Evolutionary conservation across 2,888 invertebrate species (phyloP), one percentile per base, ranked within the genome.

Genomic region (Melinaea marsaeus): DNA sequence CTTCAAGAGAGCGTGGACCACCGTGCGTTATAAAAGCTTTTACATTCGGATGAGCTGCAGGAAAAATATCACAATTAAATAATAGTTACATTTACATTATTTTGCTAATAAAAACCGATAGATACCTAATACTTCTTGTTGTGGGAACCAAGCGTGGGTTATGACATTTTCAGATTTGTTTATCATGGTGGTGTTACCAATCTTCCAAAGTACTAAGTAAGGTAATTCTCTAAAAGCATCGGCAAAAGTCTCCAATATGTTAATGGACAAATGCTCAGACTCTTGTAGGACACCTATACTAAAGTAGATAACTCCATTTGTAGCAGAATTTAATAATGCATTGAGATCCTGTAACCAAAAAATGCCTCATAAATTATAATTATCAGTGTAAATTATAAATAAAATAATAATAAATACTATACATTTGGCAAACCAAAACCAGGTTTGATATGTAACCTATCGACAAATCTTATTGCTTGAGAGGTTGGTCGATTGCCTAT

Each of bases 121-220:
- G 22, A 22, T 75, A 92, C 92, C 91, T 64, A 93, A 79, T 65
- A 93, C 66, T 75, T 92, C 89, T 71, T 92, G 90, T 68, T 93
- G 93, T 1, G 92, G 92, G 62, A 92, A 85, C 93, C 93, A 93
- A 13, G 79, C 75, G 22, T 78, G 76, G 2, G 88, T 73, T 54
- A 88, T 79, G 0, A 93, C 85, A 72, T 92, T 92, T 9, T 80
- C 75, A 32, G 92, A 83, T 66, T 83, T 81, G 37, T 84, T 82
- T 13, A 90, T 79, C 70, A 83, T 71, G 6, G 85, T 84, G 1
- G 80, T 80, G 62, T 90, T 88, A 35, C 85, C 90, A 65, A 91
- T 91, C 75, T 92, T 92, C 92, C 92, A 92, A 3, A 92, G 72
- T 4, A 92, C 83, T 6, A 85, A 85, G 67, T 80, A 91, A 2